Evolutionary conservation across 2,888 invertebrate genomes (phyloP).

Genomic region (Phytoseiulus persimilis): DNA sequence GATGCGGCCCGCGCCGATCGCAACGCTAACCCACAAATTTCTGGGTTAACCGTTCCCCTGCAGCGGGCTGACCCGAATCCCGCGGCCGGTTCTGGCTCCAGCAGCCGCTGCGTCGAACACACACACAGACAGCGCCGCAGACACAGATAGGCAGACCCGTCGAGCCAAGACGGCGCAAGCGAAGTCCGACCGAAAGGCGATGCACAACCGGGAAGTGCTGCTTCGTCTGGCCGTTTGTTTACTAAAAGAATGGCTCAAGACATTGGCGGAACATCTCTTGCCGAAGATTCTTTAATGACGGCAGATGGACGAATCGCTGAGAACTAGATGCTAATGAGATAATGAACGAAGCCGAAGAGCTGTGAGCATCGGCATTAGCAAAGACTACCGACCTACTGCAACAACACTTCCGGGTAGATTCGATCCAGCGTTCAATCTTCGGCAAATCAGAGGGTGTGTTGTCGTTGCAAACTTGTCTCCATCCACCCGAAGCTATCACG

Average conservation of each 20-base stretch:
- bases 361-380: neutral
- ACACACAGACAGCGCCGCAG: conserved; percentile 12
- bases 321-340: neutral
- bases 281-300: neutral
- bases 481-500: neutral
- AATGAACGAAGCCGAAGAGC: neutral
- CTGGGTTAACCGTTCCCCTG: conserved; percentile 38
- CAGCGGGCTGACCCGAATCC: conserved; percentile 38
- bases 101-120: conserved; percentile 9
- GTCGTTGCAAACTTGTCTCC: neutral
- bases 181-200: conserved; percentile 5
- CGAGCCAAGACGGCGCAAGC: neutral
- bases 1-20: conserved; percentile 6
- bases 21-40: conserved; percentile 38
- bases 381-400: neutral
- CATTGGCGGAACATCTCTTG: neutral
- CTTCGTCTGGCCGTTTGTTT: neutral
- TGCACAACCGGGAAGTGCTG: neutral
- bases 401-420: neutral
- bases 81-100: conserved; percentile 13
- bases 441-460: neutral
- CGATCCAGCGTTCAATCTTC: neutral
- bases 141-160: conserved; percentile 10
- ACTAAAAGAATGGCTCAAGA: neutral
- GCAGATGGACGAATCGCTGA: neutral